Evolutionary conservation across 2,888 invertebrate species (phyloP), one percentile per base, ranked within the genome.

Genomic region (Xanthia icteritia): DNA sequence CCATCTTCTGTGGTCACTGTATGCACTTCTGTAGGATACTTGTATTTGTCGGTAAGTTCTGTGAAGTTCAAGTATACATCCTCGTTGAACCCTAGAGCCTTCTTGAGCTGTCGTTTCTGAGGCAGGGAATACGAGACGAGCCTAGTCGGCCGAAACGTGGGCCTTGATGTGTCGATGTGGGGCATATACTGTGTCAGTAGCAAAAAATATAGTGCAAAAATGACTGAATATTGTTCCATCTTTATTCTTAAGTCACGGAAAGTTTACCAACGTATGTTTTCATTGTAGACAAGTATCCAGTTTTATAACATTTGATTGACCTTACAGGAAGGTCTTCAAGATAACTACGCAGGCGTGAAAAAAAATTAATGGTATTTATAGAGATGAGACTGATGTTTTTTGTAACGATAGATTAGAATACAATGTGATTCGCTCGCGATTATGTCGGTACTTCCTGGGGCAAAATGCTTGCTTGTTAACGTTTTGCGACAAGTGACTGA

Each of bases 241-340:
- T 87, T 89, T 84, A 88, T 88, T 88, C 87, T 91, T 91, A 85
- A 90, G 84, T 89, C 90, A 85, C 89, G 90, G 90, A 91, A 91
- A 87, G 90, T 89, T 89, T 80, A 91, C 85, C 88, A 88, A 86
- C 85, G 86, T 92, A 89, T 94, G 93, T 90, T 92, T 90, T 88
- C 89, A 91, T 92, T 92, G 90, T 91, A 85, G 91, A 90, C 90
- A 83, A 89, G 90, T 92, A 89, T 90, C 87, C 89, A 92, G 93
- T 94, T 95, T 92, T 95, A 95, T 95, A 95, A 95, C 89, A 93
- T 92, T 88, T 82, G 90, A 87, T 89, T 92, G 95, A 95, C 96
- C 96, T 96, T 90, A 92, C 87, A 83, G 90, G 91, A 92, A 94
- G 94, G 92, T 90, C 93, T 93, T 86, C 86, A 87, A 71, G 68